phyloP scores from a whole-genome alignment of 1,140 invertebrate species.

The Bombus pascuorum region DNA sequence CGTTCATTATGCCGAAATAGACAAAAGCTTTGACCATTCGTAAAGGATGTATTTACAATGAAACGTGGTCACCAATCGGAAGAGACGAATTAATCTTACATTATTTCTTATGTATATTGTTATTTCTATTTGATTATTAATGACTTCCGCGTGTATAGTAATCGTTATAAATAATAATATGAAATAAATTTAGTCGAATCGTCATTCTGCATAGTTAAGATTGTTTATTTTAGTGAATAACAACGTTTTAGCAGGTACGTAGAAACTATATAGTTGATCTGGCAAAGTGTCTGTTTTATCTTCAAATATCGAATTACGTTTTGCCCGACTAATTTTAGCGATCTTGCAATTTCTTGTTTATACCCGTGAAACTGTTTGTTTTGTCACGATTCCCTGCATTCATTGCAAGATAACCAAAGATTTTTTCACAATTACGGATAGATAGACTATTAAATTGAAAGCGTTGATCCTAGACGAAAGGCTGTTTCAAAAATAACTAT shows the following conservation, averaged over 20 bases:
- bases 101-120: background rate
- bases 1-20: conserved; percentile 5
- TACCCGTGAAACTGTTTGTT: background rate
- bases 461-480: conserved; percentile 28
- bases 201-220: background rate
- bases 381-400: background rate
- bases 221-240: conserved; percentile 6
- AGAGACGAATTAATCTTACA: background rate
- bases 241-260: background rate
- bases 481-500: conserved; percentile 49
- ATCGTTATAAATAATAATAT: background rate
- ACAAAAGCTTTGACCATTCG: background rate
- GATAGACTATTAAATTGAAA: conserved; percentile 20
- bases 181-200: background rate
- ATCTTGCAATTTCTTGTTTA: conserved; percentile 47
- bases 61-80: too few relatives aligned
- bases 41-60: background rate
- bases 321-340: conserved; percentile 44
- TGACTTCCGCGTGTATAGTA: background rate
- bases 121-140: background rate
- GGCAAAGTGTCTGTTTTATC: conserved; percentile 40
- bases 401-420: background rate
- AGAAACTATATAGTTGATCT: background rate
- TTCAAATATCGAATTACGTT: conserved; percentile 54
- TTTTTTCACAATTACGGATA: background rate